Conservation (phyloP, 2,797 vertebrate genomes). For the Pipistrellus pygmaeus region DNA sequence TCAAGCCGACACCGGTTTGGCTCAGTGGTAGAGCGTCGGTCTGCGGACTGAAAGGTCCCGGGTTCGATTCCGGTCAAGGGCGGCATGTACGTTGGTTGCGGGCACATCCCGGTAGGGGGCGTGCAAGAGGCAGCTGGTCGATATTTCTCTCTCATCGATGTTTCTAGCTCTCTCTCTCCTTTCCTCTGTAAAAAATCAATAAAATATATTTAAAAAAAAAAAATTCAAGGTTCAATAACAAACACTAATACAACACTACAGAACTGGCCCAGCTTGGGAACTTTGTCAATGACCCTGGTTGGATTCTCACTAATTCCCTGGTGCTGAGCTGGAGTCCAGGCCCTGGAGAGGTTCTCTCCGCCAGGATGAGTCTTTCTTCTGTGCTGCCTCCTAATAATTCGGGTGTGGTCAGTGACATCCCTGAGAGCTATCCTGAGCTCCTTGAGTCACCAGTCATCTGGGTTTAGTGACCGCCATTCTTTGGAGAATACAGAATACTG, state of each 20-base stretch:
- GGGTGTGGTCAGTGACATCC: neutral
- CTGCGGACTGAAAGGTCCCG: too few species aligned
- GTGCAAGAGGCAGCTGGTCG: too few species aligned
- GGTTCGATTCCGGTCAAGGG: too few species aligned
- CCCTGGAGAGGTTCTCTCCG: neutral
- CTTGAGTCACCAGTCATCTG: neutral
- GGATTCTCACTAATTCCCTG: neutral
- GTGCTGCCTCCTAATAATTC: neutral
- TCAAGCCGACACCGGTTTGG: too few species aligned
- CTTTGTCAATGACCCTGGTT: neutral
- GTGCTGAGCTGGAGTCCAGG: neutral
- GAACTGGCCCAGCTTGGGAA: neutral
- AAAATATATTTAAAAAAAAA: too few species aligned
- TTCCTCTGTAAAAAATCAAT: too few species aligned
- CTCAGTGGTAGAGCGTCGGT: too few species aligned
- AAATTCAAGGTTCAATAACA: neutral
- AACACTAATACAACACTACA: neutral
- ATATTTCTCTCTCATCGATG: too few species aligned
- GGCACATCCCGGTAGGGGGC: too few species aligned
- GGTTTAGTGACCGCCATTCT: neutral
- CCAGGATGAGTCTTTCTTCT: neutral
- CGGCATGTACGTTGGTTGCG: too few species aligned
- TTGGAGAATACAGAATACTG: neutral
- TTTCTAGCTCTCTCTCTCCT: too few species aligned
- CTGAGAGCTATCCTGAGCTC: neutral